A percentile compares a stretch with the other conserved stretches of the same genome.
These are phyloP conservation scores for Spodoptera frugiperda DNA, from an alignment of 1,140 invertebrate genomes.

Conservation along the genomic window DNA sequence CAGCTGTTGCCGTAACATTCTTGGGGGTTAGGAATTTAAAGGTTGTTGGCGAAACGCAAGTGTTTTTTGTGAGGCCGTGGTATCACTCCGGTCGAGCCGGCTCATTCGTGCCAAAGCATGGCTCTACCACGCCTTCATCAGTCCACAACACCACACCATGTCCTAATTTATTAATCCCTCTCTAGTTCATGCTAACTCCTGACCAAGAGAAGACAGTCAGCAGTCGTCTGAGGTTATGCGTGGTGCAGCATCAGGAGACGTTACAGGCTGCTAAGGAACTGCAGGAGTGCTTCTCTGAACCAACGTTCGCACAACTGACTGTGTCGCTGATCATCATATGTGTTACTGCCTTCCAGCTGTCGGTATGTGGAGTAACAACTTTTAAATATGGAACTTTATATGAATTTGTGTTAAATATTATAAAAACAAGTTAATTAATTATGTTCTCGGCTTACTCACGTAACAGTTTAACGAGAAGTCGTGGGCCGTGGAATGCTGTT, in stretches of 20 bases:
- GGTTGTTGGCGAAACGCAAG: too few species aligned
- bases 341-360: slow-evolving; percentile 83
- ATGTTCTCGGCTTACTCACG: too few species aligned
- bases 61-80: too few species aligned
- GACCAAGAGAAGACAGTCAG: slow-evolving; percentile 47
- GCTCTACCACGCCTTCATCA: too few species aligned
- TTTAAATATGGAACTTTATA: neutral
- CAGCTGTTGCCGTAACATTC: too few species aligned
- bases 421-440: too few species aligned
- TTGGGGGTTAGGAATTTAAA: too few species aligned
- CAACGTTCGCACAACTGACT: slow-evolving; percentile 80
- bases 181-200: slow-evolving; percentile 54
- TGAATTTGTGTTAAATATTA: too few species aligned
- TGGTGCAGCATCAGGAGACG: slow-evolving; percentile 66
- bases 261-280: slow-evolving; percentile 63
- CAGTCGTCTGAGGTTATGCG: slow-evolving; percentile 51
- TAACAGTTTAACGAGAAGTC: too few species aligned
- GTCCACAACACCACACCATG: neutral
- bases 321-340: slow-evolving; percentile 86
- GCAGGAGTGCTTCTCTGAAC: slow-evolving; percentile 77
- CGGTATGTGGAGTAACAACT: slow-evolving; percentile 65
- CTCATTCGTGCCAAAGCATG: too few species aligned
- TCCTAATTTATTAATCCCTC: neutral
- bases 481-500: too few species aligned
- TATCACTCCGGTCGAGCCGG: too few species aligned